phyloP scores from a whole-genome alignment of 2,888 invertebrate genomes.

The Lasioglossum figueresi region DNA sequence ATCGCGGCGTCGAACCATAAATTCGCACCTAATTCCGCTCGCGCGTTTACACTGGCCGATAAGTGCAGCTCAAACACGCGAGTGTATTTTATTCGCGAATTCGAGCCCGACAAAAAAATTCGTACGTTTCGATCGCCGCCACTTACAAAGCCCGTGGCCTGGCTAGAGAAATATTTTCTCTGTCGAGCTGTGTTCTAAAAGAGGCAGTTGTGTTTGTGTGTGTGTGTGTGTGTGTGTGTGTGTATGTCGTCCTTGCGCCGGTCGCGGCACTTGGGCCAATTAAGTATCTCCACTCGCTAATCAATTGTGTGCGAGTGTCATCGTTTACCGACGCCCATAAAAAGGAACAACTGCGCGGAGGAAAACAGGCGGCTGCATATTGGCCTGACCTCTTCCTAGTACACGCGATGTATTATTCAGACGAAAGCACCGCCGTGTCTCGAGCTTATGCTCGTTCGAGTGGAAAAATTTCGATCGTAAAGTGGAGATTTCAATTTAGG shows the following conservation, averaged over 20 bases:
- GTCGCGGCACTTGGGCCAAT: constrained; percentile 73
- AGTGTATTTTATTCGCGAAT: neutral
- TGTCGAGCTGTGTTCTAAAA: constrained; percentile 7
- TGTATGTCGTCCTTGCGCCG: constrained; percentile 48
- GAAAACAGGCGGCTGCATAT: constrained; percentile 36
- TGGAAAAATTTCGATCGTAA: neutral
- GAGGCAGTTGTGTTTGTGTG: neutral
- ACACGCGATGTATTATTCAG: neutral
- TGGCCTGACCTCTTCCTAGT: neutral
- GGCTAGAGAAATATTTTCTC: constrained; percentile 39
- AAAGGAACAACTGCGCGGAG: constrained; percentile 42
- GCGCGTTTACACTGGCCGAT: constrained; percentile 51
- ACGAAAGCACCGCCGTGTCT: neutral
- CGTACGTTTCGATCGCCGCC: neutral
- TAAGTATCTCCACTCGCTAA: constrained; percentile 72
- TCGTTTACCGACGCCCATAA: constrained; percentile 54
- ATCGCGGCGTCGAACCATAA: neutral
- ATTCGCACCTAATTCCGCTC: constrained; percentile 27
- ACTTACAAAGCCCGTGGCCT: neutral
- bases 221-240: no score
- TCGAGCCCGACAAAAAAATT: neutral
- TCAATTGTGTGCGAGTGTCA: constrained; percentile 61
- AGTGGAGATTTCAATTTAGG: neutral
- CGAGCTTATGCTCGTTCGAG: neutral
- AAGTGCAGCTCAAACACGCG: constrained; percentile 28